Percentiles rank a stretch among this genome's conserved stretches.
These are phyloP conservation scores for Microplitis deprimator DNA, from an alignment of 2,888 invertebrate species.

Conservation along the genomic window DNA sequence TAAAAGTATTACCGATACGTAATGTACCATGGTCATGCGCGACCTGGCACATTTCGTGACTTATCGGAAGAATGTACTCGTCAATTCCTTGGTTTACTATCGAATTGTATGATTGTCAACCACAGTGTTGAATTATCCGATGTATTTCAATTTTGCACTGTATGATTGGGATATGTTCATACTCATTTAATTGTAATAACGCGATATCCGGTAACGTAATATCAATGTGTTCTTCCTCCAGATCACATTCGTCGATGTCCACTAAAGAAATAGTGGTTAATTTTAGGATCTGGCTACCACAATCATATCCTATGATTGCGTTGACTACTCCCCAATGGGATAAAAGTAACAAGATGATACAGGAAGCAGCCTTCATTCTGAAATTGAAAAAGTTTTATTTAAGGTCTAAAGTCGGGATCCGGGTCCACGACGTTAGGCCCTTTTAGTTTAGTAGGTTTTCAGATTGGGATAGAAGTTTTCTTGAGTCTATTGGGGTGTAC, in stretches of 20 bases:
- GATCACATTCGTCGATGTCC: background rate
- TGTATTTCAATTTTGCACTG: background rate
- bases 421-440: background rate
- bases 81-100: background rate
- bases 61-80: background rate
- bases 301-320: slow-evolving; percentile 5
- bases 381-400: background rate
- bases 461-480: background rate
- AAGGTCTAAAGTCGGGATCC: background rate
- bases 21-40: background rate
- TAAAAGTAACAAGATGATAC: background rate
- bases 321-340: background rate
- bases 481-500: background rate
- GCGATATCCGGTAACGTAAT: background rate
- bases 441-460: background rate
- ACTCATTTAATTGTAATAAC: background rate
- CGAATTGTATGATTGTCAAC: background rate
- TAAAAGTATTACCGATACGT: background rate
- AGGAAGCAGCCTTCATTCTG: background rate
- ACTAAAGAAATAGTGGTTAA: background rate
- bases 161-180: background rate
- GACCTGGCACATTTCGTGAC: slow-evolving; percentile 6
- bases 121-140: background rate
- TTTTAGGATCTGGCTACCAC: background rate
- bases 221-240: background rate